These are phyloP conservation scores for Oceanites oceanicus DNA, from an alignment of 2,113 vertebrate genomes.

Conservation along the genomic window DNA sequence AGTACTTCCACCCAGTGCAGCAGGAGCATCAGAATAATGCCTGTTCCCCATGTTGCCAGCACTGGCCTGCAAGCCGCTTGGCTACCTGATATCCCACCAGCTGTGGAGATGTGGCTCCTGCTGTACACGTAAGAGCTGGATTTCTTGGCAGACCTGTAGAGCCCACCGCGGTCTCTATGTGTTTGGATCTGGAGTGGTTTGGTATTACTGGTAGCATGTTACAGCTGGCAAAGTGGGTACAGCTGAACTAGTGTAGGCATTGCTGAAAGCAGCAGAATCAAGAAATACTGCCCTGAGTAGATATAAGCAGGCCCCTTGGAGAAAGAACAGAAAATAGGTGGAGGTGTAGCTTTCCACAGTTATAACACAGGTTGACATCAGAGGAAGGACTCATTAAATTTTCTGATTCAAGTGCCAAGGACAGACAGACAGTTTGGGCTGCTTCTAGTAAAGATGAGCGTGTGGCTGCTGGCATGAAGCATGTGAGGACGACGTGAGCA, in stretches of 20 bases:
- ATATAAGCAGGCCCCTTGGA: not conserved
- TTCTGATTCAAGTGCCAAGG: not conserved
- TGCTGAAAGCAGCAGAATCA: not conserved
- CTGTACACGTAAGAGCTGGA: not conserved
- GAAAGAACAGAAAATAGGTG: not conserved
- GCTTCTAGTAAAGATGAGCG: not conserved
- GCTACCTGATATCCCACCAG: not conserved
- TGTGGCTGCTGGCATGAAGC: not conserved
- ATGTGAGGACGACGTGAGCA: not conserved
- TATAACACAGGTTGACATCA: not conserved
- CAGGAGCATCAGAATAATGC: not conserved
- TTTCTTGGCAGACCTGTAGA: not conserved
- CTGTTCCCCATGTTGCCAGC: not conserved
- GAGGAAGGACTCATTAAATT: not conserved
- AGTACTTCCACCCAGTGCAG: not conserved
- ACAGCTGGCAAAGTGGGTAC: not conserved
- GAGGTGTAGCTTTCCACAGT: not conserved
- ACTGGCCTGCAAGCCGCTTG: not conserved
- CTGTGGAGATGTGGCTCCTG: not conserved
- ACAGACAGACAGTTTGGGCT: not conserved
- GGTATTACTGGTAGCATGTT: fast-evolving
- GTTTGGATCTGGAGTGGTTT: not conserved
- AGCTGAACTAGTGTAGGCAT: not conserved
- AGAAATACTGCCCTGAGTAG: not conserved
- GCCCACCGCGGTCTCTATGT: not conserved